Base-by-base conservation (phyloP, 2,797 vertebrate species). In the Chaetodon trifasciatus region DNA sequence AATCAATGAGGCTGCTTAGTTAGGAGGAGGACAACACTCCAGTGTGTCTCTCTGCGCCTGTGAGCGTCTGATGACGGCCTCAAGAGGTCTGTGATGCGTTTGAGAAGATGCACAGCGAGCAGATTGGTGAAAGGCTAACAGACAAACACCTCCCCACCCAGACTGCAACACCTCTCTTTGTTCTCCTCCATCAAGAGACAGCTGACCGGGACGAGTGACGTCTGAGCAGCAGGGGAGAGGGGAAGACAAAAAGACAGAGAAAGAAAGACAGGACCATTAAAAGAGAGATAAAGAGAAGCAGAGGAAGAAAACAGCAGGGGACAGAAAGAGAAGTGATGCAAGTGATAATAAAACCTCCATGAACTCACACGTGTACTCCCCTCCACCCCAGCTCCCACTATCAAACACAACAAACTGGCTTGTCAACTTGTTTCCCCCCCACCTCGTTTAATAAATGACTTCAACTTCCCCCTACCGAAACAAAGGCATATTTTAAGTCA, bases 391-490 rank as follows among this genome's bases (percentile, higher is more conserved):
- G 35, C 64, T 53, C 16, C 13, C 0, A 56, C 68, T 56, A 57
- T 70, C 42, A 80, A 74, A 79, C 23, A 67, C 76, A 53, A 62
- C 21, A 16, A 28, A 61, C 64, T 11, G 56, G 13, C 49, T 40
- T 73, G 85, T 84, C 85, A 61, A 52, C 46, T 19, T 61, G 37
- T 28, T 28, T 19, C 61, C 74, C 52, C 46, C 72, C 79, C 84
- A 72, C 85, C 82, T 89, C 28, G 86, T 84, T 87, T 80, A 70
- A 85, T 82, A 74, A 87, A 88, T 46, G 66, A 63, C 83, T 24
- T 23, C 62, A 12, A 46, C 70, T 79, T 73, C 75, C 71, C 58
- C 60, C 5, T 53, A 82, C 81, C 90, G 88, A 85, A 88, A 85
- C 85, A 74, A 71, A 86, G 50, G 28, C 67, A 52, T 86, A 85